phyloP scores from a whole-genome alignment of 2,113 vertebrate genomes.

The Ascaphus truei region DNA sequence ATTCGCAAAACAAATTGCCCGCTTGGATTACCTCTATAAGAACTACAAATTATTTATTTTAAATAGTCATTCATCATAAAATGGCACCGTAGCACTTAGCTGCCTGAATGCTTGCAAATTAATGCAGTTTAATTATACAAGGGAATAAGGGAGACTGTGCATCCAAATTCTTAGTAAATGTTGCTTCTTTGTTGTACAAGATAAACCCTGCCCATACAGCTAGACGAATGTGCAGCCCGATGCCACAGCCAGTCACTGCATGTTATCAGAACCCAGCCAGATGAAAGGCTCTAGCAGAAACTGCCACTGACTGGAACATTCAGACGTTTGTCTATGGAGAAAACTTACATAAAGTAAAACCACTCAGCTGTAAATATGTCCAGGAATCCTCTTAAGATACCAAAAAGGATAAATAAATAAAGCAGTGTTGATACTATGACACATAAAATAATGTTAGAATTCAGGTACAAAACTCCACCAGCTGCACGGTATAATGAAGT shows the following conservation, averaged over 20 bases:
- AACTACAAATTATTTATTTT: too few species aligned
- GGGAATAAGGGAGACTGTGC: background rate
- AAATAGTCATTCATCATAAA: too few species aligned
- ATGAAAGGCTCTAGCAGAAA: background rate
- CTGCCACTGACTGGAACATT: background rate
- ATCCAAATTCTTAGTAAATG: background rate
- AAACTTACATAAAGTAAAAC: too few species aligned
- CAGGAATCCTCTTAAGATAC: background rate
- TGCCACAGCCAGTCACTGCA: background rate
- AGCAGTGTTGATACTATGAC: background rate
- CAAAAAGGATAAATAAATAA: slow-evolving; percentile 1
- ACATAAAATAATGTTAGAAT: background rate
- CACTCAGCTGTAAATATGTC: background rate
- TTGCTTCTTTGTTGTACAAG: background rate
- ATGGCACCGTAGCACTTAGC: too few species aligned
- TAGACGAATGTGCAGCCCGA: too few species aligned
- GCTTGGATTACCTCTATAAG: too few species aligned
- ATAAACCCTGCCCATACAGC: background rate
- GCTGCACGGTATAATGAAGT: too few species aligned
- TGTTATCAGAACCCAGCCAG: background rate
- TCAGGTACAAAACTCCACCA: too few species aligned
- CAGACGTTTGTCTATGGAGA: too few species aligned
- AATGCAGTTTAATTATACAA: background rate
- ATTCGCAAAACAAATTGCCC: too few species aligned
- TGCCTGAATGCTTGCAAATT: background rate